Evolutionary conservation across 2,113 vertebrate genomes (phyloP), one percentile per base, ranked within the genome.

Genomic region (Azemiops feae): DNA sequence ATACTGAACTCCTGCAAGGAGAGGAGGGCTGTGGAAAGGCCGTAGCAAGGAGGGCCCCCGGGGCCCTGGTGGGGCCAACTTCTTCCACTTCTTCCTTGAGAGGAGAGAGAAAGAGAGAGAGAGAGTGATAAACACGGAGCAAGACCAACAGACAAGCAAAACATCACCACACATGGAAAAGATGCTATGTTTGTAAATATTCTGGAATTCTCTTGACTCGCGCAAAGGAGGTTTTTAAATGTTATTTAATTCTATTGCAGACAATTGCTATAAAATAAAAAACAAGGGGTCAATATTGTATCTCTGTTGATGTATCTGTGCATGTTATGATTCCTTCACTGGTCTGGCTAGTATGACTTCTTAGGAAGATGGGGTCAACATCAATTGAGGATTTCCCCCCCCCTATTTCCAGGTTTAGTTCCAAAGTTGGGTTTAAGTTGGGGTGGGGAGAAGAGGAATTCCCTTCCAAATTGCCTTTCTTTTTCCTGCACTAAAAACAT

Each of bases 241-340:
- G 97, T 97, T 96, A 92, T 92, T 97, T 96, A 96, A 96, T 95
- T 97, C 94, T 96, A 95, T 96, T 94, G 94, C 95, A 90, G 95
- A 96, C 95, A 96, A 95, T 97, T 97, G 95, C 96, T 97, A 96
- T 95, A 97, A 97, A 97, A 97, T 97, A 97, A 97, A 96, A 93
- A 53, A n/a, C 88, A 90, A 93, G 94, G 60, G 95, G 93, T 92
- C 96, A 95, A 96, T 94, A 81, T 34, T 34, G 12, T n/a, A 54
- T 39, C 7, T 81, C 34, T 39, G 18, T 81, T 3, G 0, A 22
- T 45, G 10, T n/a, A 93, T 54, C 6, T 89, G 12, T 14, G 34
- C 88, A 34, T 45, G 69, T 60, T 93, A 85, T 58, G 5, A 27
- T 60, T 91, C 87, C 52, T 57, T 14, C 50, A 27, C 0, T 0